Conservation (phyloP, 2,888 invertebrate genomes). For the Ceratothoa steindachneri region DNA sequence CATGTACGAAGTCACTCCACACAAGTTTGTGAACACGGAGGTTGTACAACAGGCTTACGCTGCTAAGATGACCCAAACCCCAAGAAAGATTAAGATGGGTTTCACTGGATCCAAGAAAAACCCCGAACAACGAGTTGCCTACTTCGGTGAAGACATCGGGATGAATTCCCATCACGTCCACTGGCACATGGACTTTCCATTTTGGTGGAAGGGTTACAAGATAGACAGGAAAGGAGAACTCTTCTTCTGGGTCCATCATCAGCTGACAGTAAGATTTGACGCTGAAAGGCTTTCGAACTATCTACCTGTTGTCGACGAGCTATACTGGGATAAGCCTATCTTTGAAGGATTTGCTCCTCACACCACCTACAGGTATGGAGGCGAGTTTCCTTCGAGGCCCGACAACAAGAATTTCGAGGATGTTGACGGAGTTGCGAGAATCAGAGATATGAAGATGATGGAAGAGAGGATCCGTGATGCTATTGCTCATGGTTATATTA, state of each 20-base stretch:
- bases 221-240: constrained; percentile 51
- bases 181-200: constrained; percentile 51
- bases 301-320: constrained; percentile 48
- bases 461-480: constrained; percentile 61
- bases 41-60: constrained; percentile 50
- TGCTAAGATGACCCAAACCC: constrained; percentile 49
- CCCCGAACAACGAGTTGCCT: constrained; percentile 51
- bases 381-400: constrained; percentile 54
- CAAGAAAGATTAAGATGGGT: constrained; percentile 49
- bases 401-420: constrained; percentile 50
- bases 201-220: constrained; percentile 49
- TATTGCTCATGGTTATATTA: constrained; percentile 59
- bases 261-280: constrained; percentile 49
- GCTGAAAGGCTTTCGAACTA: constrained; percentile 49
- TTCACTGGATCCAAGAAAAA: constrained; percentile 50
- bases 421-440: constrained; percentile 46
- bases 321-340: constrained; percentile 48
- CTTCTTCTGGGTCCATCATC: constrained; percentile 49
- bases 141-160: constrained; percentile 51
- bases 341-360: constrained; percentile 61
- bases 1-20: constrained; percentile 50
- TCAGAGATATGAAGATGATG: constrained; percentile 51
- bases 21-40: constrained; percentile 50
- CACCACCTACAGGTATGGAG: constrained; percentile 61
- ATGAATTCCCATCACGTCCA: constrained; percentile 51